Conservation (phyloP, 2,113 vertebrate genomes). For the Tupaia tana region DNA sequence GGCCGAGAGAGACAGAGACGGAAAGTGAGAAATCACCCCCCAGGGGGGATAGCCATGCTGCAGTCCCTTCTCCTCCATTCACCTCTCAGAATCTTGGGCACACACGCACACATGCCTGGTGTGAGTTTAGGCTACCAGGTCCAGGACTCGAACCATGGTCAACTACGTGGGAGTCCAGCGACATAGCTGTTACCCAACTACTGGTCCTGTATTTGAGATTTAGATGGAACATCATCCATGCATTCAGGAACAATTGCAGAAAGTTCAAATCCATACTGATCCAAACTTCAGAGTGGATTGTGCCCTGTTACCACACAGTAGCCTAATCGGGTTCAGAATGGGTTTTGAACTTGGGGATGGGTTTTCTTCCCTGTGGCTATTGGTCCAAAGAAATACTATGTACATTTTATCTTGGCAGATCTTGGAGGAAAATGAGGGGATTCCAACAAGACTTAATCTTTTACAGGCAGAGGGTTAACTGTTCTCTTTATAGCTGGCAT, state of each 20-base stretch:
- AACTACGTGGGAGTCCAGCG: too few species aligned
- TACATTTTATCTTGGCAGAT: not conserved
- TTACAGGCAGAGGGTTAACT: not conserved
- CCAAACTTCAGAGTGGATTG: rapidly evolving
- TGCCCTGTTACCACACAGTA: not conserved
- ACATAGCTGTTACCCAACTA: too few species aligned
- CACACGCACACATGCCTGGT: too few species aligned
- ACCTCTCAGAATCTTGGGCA: too few species aligned
- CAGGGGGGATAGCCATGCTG: too few species aligned
- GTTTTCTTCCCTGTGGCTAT: not conserved
- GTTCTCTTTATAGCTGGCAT: not conserved
- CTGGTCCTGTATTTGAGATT: not conserved
- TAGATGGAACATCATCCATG: not conserved
- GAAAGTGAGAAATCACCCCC: too few species aligned
- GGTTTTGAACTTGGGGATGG: not conserved
- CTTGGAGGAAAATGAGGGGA: not conserved
- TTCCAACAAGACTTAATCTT: not conserved
- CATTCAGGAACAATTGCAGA: not conserved
- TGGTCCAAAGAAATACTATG: not conserved
- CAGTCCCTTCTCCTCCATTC: too few species aligned
- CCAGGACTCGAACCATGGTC: too few species aligned
- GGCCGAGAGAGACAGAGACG: too few species aligned
- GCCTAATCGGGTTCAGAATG: not conserved
- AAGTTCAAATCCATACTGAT: not conserved
- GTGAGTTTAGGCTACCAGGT: too few species aligned